Evolutionary conservation across 2,888 invertebrate species (phyloP).

Genomic region (Volucella zonaria): DNA sequence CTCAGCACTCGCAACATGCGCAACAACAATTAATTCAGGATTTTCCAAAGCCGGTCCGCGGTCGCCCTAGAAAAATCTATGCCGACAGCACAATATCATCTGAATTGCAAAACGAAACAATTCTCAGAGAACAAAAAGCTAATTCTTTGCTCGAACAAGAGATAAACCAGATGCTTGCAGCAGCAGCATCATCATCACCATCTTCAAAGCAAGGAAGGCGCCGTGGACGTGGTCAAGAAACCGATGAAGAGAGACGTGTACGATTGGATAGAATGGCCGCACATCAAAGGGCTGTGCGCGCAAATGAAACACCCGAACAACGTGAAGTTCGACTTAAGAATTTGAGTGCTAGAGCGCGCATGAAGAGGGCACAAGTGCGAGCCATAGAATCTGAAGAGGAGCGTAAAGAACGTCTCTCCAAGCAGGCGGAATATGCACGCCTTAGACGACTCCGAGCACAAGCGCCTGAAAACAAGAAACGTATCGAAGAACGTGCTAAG

Average conservation of each 20-base stretch:
- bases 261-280: conserved; percentile 82
- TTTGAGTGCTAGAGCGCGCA: conserved; percentile 81
- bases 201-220: conserved; percentile 76
- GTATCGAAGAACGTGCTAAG: conserved; percentile 77
- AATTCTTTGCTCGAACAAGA: conserved; percentile 81
- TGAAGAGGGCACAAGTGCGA: conserved; percentile 81
- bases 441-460: conserved; percentile 81
- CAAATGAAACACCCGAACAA: conserved; percentile 81
- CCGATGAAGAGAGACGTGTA: conserved; percentile 81
- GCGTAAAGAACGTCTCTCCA: conserved; percentile 80
- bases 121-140: conserved; percentile 80
- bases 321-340: conserved; percentile 80
- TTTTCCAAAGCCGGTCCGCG: conserved; percentile 81
- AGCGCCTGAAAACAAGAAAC: conserved; percentile 77
- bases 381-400: conserved; percentile 80
- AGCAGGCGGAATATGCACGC: conserved; percentile 82
- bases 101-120: conserved; percentile 76
- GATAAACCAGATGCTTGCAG: conserved; percentile 81
- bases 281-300: conserved; percentile 81
- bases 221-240: conserved; percentile 80
- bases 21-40: conserved; percentile 79
- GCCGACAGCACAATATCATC: conserved; percentile 68
- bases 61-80: conserved; percentile 81
- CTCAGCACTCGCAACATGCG: conserved; percentile 75
- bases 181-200: conserved; percentile 75